Percentiles rank a stretch among this genome's conserved stretches.
Conservation (phyloP, 2,113 vertebrate genomes). For the Smithornis capensis region DNA sequence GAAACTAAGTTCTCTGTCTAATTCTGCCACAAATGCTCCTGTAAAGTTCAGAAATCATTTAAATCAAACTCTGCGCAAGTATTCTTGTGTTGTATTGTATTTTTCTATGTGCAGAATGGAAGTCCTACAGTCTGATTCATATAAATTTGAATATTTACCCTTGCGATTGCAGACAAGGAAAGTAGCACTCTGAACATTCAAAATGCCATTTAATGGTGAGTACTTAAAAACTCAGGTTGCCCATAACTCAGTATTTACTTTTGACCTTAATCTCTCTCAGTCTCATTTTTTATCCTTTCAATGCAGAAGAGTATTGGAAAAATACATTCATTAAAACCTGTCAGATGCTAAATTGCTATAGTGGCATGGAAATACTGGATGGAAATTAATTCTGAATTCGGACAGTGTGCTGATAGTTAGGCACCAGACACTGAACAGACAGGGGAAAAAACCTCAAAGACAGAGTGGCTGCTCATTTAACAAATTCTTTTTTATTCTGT, state of each 20-base stretch:
- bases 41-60: not conserved
- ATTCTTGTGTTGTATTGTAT: not conserved
- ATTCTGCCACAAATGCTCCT: not conserved
- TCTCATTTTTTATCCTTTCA: not conserved
- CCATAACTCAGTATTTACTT: not conserved
- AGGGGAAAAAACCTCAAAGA: not conserved
- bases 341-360: not conserved
- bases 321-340: conserved; percentile 5
- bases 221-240: not conserved
- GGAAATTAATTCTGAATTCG: not conserved
- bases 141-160: not conserved
- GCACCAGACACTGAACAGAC: not conserved
- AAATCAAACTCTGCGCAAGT: not conserved
- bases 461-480: not conserved
- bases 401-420: not conserved
- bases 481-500: not conserved
- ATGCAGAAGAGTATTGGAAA: not conserved
- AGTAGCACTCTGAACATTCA: not conserved
- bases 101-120: conserved; percentile 7
- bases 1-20: not conserved
- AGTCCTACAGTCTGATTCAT: not conserved
- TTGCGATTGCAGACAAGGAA: conserved; percentile 4
- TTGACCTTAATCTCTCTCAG: not conserved
- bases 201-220: not conserved
- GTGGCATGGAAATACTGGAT: not conserved